Base-by-base conservation (phyloP, 2,797 vertebrate genomes). In the Chromis chromis region DNA sequence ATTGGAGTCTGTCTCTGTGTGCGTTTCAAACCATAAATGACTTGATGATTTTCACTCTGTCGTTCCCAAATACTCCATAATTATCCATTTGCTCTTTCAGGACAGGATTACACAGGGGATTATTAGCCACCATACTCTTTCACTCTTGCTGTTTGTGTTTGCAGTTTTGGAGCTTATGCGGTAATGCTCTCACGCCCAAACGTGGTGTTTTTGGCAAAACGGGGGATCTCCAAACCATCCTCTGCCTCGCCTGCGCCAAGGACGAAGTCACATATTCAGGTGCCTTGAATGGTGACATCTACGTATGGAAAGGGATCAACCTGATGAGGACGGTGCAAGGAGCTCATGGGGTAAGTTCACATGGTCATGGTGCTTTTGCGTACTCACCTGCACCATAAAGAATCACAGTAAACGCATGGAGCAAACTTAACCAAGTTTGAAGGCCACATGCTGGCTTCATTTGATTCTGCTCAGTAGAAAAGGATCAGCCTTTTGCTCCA, bases 131-230 rank as follows among this genome's bases (percentile, higher is more conserved):
- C 77, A 54, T 57, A 52, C 74, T 81, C 72, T 86, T 86, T 83
- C 70, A 82, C 82, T 73, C 73, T 74, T 63, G 56, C 44, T 88
- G 65, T 90, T 75, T 91, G 70, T 92, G 63, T 93, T 94, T 95
- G 77, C 94, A 99, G 98, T 99, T 99, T 89, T 99, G 98, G 98
- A 99, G 94, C 93, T 94, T 99, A 87, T 99, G 98, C 79, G 98
- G 98, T 83, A 99, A 99, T 77, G 97, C 98, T 60, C 84, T 99
- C 88, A 98, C 97, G 50, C 97, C 98, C 40, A 99, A 97, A 82
- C 96, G 98, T 67, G 98, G 98, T 1, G 94, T 99, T 83, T 99
- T 99, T 90, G 98, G 98, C 86, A 99, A 97, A 94, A 97, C 96
- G 0, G 98, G 98, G 69, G 98, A 99, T 86, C 97, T 99, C 76